Conservation (phyloP, 2,113 vertebrate genomes). For the Ictalurus punctatus region DNA sequence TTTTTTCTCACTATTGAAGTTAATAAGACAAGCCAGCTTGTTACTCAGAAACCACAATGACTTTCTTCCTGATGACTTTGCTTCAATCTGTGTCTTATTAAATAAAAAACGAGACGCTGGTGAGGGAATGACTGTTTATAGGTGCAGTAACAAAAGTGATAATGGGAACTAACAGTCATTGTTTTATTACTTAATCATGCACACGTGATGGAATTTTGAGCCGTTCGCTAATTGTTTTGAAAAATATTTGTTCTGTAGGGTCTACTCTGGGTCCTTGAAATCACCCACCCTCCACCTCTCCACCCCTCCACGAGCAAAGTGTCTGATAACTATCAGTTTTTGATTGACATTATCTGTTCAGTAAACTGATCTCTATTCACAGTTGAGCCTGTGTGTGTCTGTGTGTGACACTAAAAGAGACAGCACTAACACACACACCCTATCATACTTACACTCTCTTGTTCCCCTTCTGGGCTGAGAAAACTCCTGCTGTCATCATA, state of each 20-base stretch:
- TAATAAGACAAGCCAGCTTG: neutral
- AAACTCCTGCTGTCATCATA: slow-evolving; percentile 8
- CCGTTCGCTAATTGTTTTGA: neutral
- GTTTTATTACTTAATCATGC: neutral
- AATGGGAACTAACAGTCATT: neutral
- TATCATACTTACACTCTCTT: neutral
- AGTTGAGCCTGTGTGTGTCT: slow-evolving; percentile 29
- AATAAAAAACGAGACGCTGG: neutral
- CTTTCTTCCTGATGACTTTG: neutral
- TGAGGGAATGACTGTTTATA: neutral
- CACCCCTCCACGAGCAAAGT: neutral
- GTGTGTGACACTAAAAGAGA: slow-evolving; percentile 32
- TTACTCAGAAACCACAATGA: neutral
- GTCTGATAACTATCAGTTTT: slow-evolving; percentile 27
- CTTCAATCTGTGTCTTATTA: neutral
- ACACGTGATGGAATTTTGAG: neutral
- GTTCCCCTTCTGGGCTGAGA: neutral
- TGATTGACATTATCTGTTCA: slow-evolving; percentile 31
- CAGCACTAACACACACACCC: neutral
- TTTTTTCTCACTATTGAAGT: neutral
- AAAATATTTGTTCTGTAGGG: neutral
- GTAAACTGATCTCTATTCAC: slow-evolving; percentile 20
- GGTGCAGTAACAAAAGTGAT: neutral
- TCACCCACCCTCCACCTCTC: neutral
- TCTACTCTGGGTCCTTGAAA: neutral